These are phyloP conservation scores for Drosophila anceps DNA, from an alignment of 2,888 invertebrate species.

Conservation along the genomic window DNA sequence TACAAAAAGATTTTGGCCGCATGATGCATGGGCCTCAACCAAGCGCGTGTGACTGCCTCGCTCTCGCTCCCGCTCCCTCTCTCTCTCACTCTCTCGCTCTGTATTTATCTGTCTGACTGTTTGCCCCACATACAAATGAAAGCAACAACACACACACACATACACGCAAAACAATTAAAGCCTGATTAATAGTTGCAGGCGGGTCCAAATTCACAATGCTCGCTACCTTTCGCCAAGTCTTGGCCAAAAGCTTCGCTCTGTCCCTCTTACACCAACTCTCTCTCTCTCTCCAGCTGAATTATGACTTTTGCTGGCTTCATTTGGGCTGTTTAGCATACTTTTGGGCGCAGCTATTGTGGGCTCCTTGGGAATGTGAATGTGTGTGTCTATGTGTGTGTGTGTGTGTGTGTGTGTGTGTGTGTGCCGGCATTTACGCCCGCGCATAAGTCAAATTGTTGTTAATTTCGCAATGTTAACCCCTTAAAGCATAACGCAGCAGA, in stretches of 20 bases:
- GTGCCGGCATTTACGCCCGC: constrained; percentile 51
- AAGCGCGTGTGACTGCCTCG: constrained; percentile 45
- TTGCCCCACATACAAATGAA: constrained; percentile 47
- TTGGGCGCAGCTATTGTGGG: constrained; percentile 60
- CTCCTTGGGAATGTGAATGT: constrained; percentile 15
- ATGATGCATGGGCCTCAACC: constrained; percentile 73
- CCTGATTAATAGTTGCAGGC: constrained; percentile 81
- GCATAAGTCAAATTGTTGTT: constrained; percentile 81
- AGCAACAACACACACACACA: constrained; percentile 41
- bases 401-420: constrained; percentile 3
- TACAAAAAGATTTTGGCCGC: constrained; percentile 82
- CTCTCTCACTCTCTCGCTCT: constrained; percentile 10
- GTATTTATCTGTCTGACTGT: constrained; percentile 32
- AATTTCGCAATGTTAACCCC: constrained; percentile 76
- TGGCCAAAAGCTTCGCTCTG: not conserved
- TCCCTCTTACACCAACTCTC: not conserved
- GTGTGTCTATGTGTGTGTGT: constrained; percentile 4
- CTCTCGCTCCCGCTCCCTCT: constrained; percentile 4
- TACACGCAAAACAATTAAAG: constrained; percentile 75
- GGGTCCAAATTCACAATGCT: constrained; percentile 59
- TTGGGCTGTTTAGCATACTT: constrained; percentile 76
- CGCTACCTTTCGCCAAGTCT: constrained; percentile 75
- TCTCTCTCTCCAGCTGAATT: constrained; percentile 57
- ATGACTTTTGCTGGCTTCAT: constrained; percentile 76
- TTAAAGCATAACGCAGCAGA: constrained; percentile 60